phyloP scores from a whole-genome alignment of 2,113 vertebrate species.

The Python bivittatus region DNA sequence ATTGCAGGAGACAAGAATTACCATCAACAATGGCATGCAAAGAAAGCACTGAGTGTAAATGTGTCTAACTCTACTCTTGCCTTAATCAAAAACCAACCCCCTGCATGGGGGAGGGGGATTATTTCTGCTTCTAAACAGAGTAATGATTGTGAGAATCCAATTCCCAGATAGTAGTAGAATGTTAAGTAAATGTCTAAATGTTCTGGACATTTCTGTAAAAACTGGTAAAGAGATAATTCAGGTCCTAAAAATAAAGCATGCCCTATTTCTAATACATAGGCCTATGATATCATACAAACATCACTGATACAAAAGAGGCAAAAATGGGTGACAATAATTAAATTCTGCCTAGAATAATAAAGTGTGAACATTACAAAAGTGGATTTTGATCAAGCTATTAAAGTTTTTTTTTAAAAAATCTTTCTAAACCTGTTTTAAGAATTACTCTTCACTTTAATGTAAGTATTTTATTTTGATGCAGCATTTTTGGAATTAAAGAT shows the following conservation, averaged over 20 bases:
- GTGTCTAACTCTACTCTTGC: not conserved
- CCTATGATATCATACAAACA: not conserved
- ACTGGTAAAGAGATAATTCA: not conserved
- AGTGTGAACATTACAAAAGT: not conserved
- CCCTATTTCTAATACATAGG: not conserved
- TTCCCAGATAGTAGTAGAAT: not conserved
- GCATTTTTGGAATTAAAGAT: not conserved
- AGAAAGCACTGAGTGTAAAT: no score
- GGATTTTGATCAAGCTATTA: not conserved
- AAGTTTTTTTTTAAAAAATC: not conserved
- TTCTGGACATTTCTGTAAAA: not conserved
- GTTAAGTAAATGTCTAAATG: not conserved
- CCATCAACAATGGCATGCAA: no score
- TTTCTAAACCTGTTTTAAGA: not conserved
- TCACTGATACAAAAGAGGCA: not conserved
- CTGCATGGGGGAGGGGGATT: no score
- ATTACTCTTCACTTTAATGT: not conserved
- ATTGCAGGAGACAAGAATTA: no score
- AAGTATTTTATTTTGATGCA: not conserved
- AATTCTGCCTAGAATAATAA: not conserved
- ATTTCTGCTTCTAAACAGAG: not conserved
- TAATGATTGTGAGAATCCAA: no score
- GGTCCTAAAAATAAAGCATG: not conserved
- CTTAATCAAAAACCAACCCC: not conserved
- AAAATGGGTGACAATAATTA: not conserved